Evolutionary conservation across 2,113 vertebrate species (phyloP).

Genomic region (Thalassarche chlororhynchos): DNA sequence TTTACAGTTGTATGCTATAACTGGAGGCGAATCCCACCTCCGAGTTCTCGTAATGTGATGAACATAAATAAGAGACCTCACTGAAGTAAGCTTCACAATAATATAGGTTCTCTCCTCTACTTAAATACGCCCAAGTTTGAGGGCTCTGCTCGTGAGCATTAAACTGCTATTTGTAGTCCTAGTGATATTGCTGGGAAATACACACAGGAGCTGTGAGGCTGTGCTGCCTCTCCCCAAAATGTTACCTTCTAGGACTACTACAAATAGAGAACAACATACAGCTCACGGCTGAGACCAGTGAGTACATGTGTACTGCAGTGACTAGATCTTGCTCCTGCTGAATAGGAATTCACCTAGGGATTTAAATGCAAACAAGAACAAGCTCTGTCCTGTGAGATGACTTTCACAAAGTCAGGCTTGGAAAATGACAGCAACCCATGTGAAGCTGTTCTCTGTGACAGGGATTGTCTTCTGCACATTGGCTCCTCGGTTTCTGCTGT

Average conservation of each 20-base stretch:
- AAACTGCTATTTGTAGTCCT: neutral
- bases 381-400: neutral
- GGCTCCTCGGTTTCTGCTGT: neutral
- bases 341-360: neutral
- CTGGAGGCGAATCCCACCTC: neutral
- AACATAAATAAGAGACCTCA: neutral
- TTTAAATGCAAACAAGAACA: neutral
- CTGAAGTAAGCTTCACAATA: neutral
- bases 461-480: neutral
- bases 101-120: neutral
- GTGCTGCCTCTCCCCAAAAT: neutral
- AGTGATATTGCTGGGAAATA: neutral
- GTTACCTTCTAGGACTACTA: neutral
- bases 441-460: neutral
- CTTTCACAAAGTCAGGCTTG: neutral
- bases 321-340: neutral
- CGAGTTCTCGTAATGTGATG: neutral
- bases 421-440: neutral
- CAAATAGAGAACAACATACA: neutral
- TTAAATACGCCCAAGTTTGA: neutral
- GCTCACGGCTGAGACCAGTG: neutral
- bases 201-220: neutral
- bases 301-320: too few species aligned
- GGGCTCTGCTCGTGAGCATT: neutral
- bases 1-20: neutral